Conservation (phyloP, 1,140 invertebrate species). For the Hesperophylax magnus region DNA sequence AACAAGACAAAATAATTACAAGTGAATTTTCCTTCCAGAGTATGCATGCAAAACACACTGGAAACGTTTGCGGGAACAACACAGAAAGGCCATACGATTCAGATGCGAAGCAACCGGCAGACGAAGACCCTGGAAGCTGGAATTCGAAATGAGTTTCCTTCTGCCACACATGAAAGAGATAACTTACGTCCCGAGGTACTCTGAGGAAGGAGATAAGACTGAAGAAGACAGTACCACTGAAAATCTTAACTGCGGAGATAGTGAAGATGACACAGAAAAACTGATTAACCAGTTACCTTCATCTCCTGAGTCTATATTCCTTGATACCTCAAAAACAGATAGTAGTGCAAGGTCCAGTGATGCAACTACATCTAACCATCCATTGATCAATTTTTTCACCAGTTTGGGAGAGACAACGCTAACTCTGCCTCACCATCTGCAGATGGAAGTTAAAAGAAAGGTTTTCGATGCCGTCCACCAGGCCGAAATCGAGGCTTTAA, state of each 20-base stretch:
- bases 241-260: background rate
- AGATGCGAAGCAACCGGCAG: background rate
- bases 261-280: background rate
- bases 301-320: background rate
- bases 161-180: conserved; percentile 1
- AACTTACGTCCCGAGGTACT: background rate
- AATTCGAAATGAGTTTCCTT: conserved; percentile 23
- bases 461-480: conserved; percentile 5
- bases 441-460: conserved; percentile 13
- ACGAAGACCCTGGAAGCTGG: conserved; percentile 9
- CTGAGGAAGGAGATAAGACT: background rate
- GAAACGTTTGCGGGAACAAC: conserved; percentile 4
- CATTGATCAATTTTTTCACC: conserved; percentile 5
- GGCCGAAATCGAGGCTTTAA: background rate
- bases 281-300: background rate
- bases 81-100: conserved; percentile 21
- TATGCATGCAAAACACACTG: conserved; percentile 1
- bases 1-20: too few species aligned
- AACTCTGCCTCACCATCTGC: background rate
- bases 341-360: background rate
- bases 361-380: background rate
- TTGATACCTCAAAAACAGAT: background rate
- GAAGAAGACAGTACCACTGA: background rate
- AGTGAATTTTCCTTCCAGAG: background rate
- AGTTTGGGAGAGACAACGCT: conserved; percentile 16